Base-by-base conservation (phyloP, 2,113 vertebrate species). In the Phaethornis superciliosus region DNA sequence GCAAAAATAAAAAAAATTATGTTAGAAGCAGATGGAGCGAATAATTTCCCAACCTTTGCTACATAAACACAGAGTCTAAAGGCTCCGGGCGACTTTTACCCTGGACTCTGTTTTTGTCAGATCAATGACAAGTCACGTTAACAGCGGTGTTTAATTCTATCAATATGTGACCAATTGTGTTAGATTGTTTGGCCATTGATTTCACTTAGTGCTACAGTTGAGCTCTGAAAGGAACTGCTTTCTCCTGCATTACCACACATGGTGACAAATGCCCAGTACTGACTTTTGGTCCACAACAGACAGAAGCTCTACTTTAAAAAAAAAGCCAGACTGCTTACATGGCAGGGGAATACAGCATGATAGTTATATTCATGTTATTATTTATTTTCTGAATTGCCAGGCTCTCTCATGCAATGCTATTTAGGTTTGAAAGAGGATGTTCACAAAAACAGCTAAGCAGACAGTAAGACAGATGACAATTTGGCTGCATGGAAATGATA, bases 161-260 rank as follows among this genome's bases (percentile, higher is more conserved):
- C 98, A 98, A 99, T 99, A 99, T 97, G 94, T 98, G 98, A 98
- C 98, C 98, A 98, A 98, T 98, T 98, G 98, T 98, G 98, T 98
- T 98, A 98, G 97, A 99, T 98, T 98, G 98, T 98, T 98, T 97
- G 97, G 96, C 93, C 97, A 99, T 99, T 99, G 99, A 99, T 99
- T 99, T 98, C 97, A 98, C 97, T 98, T 98, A 98, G 98, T 98
- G 97, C 97, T 97, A 96, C 95, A 94, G 97, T 97, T 82, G 92
- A 96, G 97, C 96, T 97, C 95, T 98, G 97, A 98, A 98, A 97
- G 92, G 88, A 98, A 92, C 96, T 94, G 93, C 94, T 96, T 97
- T 97, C 87, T 94, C 93, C 87, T 90, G 89, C 83, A 87, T 92
- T 97, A 94, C 94, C 96, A 97, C 97, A 97, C 95, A 97, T 4